Evolutionary conservation across 2,888 invertebrate species (phyloP), one percentile per base, ranked within the genome.

Genomic region (Polyploca ridens): DNA sequence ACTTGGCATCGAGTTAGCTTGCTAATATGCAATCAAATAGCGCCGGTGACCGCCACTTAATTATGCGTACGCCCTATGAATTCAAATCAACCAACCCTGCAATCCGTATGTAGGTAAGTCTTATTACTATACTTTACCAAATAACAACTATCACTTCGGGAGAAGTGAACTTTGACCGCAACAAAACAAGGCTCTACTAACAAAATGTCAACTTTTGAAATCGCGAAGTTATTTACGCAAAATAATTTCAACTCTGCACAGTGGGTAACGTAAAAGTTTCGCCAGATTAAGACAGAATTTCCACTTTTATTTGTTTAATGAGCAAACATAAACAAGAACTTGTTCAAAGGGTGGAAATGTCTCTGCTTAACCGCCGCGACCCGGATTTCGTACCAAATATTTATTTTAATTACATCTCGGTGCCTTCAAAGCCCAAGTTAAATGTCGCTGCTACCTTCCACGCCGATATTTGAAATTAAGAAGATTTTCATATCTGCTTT

Each of bases 311-410:
- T 91, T 91, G 89, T 90, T 89, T 90, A 91, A 91, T 89, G 89
- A 90, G 91, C 87, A 90, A 93, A 92, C 90, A 90, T 87, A 92
- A 93, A 93, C 91, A 93, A 88, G 86, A 91, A 93, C 85, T 93
- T 90, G 88, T 88, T 92, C 93, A 93, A 93, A 93, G 93, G 90
- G 90, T 89, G 86, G 85, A 85, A 91, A 92, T 89, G 90, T 90
- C 90, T 90, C 88, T 86, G 86, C 90, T 89, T 90, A 92, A 91
- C 91, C 91, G 82, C 90, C 81, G 82, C 86, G 86, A 88, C 90
- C 90, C 89, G 87, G 91, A 91, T 93, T 92, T 89, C 83, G 87
- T 85, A 90, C 88, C 92, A 92, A 93, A 93, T 93, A 93, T 92
- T 93, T 93, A 92, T 92, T 92, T 92, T 92, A 93, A 92, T 93